Evolutionary conservation across 2,113 vertebrate species (phyloP).

Genomic region (Mungos mungo): DNA sequence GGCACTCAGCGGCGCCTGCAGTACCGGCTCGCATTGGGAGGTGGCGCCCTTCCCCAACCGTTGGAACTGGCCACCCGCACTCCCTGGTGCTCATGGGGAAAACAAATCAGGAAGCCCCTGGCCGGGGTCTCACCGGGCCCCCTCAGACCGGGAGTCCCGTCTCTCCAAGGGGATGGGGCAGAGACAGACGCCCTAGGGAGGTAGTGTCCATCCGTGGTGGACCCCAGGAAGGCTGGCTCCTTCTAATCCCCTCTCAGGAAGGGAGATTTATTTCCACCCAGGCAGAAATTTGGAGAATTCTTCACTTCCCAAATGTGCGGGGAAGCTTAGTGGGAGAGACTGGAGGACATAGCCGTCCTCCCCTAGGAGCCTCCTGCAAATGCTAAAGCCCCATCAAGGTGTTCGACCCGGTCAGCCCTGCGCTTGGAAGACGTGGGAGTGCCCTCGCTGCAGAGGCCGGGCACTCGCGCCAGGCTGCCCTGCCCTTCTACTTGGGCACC

Average conservation of each 20-base stretch:
- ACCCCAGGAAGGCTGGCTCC: neutral
- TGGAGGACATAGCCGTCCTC: neutral
- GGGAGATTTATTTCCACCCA: fast-evolving
- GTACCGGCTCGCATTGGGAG: conserved; percentile 31
- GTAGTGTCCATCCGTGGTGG: neutral
- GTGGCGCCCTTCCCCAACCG: conserved; percentile 60
- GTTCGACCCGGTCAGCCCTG: neutral
- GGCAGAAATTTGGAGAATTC: neutral
- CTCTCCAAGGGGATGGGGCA: neutral
- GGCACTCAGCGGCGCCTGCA: neutral
- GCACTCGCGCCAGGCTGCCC: neutral
- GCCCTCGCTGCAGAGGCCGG: neutral
- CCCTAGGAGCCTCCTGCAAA: neutral
- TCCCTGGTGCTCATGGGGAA: fast-evolving
- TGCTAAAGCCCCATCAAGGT: neutral
- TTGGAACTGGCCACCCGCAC: neutral
- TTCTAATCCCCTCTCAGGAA: neutral
- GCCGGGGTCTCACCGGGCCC: neutral
- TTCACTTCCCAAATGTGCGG: neutral
- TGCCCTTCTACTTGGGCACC: neutral
- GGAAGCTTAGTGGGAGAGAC: neutral
- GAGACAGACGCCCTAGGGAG: neutral
- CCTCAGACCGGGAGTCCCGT: neutral
- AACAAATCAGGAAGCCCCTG: neutral
- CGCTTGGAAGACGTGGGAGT: neutral